Conservation (phyloP, 2,888 invertebrate species). For the Ennomos erosarius region DNA sequence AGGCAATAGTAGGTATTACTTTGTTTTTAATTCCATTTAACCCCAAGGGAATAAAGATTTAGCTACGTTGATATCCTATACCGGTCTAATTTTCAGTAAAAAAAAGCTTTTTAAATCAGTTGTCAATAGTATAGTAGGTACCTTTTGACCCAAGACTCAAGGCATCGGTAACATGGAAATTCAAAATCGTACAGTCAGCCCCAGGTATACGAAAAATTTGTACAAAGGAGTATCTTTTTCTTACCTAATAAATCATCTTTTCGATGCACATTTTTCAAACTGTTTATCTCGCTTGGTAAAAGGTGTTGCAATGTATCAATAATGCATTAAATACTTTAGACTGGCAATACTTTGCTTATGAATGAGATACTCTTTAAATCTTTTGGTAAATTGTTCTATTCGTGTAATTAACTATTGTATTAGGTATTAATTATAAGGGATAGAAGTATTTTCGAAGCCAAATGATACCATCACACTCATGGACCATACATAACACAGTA, state of each 20-base stretch:
- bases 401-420: constrained; percentile 24
- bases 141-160: constrained; percentile 3
- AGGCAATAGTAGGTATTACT: too few species aligned
- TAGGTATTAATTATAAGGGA: constrained; percentile 44
- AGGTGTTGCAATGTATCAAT: constrained; percentile 36
- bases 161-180: constrained; percentile 11
- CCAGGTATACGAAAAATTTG: constrained; percentile 43
- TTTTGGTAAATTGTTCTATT: constrained; percentile 13
- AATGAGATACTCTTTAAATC: constrained; percentile 64
- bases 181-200: constrained; percentile 51
- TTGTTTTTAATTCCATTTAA: too few species aligned
- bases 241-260: constrained; percentile 13
- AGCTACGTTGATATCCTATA: too few species aligned
- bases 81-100: too few species aligned
- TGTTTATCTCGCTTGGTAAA: constrained; percentile 36
- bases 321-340: constrained; percentile 24
- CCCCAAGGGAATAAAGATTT: too few species aligned
- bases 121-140: background rate
- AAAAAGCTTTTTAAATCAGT: too few species aligned
- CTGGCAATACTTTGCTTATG: constrained; percentile 43
- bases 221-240: constrained; percentile 74
- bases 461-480: constrained; percentile 40
- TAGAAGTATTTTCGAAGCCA: constrained; percentile 47
- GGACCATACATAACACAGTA: constrained; percentile 39
- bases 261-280: constrained; percentile 17